Conservation (phyloP, 2,797 vertebrate genomes). For the Clarias fuscus region DNA sequence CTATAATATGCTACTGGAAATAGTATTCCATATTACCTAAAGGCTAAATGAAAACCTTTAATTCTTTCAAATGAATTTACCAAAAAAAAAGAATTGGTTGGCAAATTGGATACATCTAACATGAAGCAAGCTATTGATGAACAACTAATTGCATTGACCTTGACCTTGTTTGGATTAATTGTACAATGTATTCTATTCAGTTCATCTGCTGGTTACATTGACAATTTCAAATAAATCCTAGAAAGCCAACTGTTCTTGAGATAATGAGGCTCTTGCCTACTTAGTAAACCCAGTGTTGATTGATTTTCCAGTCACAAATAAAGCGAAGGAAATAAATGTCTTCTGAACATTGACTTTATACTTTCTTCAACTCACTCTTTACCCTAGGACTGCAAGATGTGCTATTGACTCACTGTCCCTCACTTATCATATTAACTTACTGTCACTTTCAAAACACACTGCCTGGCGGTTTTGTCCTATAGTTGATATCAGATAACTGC, state of each 20-base stretch:
- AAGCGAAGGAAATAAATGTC: conserved; percentile 62
- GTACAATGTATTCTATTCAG: not conserved
- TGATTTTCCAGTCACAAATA: conserved; percentile 63
- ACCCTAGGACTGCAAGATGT: conserved; percentile 30
- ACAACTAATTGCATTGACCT: not conserved
- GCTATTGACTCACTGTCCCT: conserved; percentile 44
- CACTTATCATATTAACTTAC: conserved; percentile 54
- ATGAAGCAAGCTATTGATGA: not conserved
- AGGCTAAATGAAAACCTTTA: not conserved
- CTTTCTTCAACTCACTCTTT: conserved; percentile 43
- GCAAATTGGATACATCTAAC: not conserved
- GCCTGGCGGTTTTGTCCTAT: conserved; percentile 48
- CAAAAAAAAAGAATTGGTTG: not conserved
- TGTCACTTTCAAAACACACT: conserved; percentile 55
- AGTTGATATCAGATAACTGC: conserved; percentile 49
- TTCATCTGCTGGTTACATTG: not conserved
- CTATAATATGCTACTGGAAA: not conserved
- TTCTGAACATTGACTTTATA: conserved; percentile 68
- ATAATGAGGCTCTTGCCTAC: conserved; percentile 49
- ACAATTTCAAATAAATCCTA: not conserved
- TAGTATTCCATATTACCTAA: not conserved
- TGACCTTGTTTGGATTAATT: not conserved
- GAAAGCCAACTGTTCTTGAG: not conserved
- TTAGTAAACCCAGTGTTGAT: conserved; percentile 59
- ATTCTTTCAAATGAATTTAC: not conserved